Evolutionary conservation across 1,140 invertebrate genomes (phyloP), one percentile per base, ranked within the genome.

Genomic region (Conus betulinus): DNA sequence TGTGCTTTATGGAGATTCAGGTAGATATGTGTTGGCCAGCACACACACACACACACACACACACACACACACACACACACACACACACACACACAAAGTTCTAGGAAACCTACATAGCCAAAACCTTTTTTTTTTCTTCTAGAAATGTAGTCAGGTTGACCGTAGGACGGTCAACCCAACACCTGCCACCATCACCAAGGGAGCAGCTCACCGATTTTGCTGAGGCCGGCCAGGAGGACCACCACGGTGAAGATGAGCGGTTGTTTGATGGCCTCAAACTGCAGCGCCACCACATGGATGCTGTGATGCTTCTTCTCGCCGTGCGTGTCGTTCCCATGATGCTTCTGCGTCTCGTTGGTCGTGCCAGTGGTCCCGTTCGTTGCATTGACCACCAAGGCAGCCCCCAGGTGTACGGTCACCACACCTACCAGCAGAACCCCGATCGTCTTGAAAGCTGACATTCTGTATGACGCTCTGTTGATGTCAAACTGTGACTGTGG

Each of bases 231-330:
- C 86, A 92, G 84, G 57, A 93, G 88, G 7, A 94, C 79, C 39
- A 94, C 93, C 2, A 94, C 85, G 3, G 92, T 89, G 53, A 93
- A 93, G 60, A 94, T 89, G 8, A 94, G 89, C 8, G 93, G 93
- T 10, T 90, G 87, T 83, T 88, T 84, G 13, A 94, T 90, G 57
- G 91, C 90, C 5, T 93, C 90, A 88, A 90, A 93, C 79, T 81
- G 13, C 15, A 81, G 51, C 0, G 79, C 79, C 79, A 81, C 8
- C 51, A 81, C 79, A 81, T 81, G 79, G 51, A 81, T 53, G 0
- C 51, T 8, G 79, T 81, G 79, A 11, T 13, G 27, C 76, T 7
- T 7, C 5, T 51, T 6, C 17, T 25, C 17, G 0, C 25, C 76
- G 25, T 74, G 71, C 17, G 20, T 25, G 8, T 8, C 71, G 6